Evolutionary conservation across 2,113 vertebrate genomes (phyloP).

Genomic region (Brienomyrus longianalis): DNA sequence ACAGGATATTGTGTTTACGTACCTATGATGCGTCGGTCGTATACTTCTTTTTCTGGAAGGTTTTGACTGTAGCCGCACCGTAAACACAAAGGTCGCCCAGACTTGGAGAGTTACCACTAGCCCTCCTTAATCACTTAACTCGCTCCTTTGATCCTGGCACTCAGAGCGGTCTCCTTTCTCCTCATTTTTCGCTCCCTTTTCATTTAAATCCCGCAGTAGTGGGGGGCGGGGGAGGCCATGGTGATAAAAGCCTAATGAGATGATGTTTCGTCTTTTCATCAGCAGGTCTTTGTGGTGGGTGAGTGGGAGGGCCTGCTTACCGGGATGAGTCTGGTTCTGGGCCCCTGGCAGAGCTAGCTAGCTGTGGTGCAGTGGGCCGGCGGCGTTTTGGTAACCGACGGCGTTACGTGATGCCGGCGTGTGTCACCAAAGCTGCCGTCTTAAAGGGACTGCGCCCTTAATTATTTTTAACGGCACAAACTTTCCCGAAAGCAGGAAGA

Average conservation of each 20-base stretch:
- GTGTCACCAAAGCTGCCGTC: background rate
- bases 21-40: background rate
- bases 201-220: background rate
- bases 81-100: background rate
- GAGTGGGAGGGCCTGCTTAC: background rate
- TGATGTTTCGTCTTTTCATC: constrained; percentile 9
- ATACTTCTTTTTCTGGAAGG: background rate
- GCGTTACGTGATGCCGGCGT: background rate
- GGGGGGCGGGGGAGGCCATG: background rate
- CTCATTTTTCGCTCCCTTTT: background rate
- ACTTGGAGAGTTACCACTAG: background rate
- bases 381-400: background rate
- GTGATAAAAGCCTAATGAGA: constrained; percentile 11
- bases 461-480: background rate
- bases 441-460: background rate
- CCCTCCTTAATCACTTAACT: background rate
- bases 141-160: background rate
- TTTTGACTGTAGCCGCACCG: background rate
- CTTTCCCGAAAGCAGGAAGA: background rate
- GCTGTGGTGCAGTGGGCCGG: background rate
- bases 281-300: background rate
- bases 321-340: background rate
- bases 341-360: background rate
- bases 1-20: background rate
- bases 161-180: background rate